Percentiles rank a stretch among this genome's conserved stretches.
Evolutionary conservation across 2,888 invertebrate species (phyloP).

Genomic region (Eudasyphora cyanicolor): DNA sequence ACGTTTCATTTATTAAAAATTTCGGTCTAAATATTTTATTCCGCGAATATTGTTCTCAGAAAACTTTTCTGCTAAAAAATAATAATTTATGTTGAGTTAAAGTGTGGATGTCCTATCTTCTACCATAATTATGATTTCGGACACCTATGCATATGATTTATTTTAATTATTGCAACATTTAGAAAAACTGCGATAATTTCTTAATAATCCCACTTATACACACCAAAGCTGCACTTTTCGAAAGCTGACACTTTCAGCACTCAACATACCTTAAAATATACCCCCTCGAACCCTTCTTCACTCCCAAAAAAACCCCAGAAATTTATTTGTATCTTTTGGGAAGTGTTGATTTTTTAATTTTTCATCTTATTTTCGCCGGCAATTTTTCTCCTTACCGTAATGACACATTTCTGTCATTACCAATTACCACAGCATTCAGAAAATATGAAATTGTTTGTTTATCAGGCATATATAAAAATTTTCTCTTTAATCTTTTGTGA

Average conservation of each 20-base stretch:
- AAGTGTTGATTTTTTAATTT: background rate
- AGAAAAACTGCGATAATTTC: too few species aligned
- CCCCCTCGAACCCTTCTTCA: constrained; percentile 2
- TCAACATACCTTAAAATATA: constrained; percentile 1
- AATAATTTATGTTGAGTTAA: too few species aligned
- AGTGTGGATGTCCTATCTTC: too few species aligned
- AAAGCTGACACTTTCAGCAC: constrained; percentile 7
- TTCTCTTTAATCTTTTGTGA: constrained; percentile 63
- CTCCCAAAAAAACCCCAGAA: background rate
- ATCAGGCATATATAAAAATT: constrained; percentile 23
- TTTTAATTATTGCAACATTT: too few species aligned
- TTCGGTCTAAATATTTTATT: too few species aligned
- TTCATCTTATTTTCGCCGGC: constrained; percentile 23
- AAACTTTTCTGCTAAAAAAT: too few species aligned
- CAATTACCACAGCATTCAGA: constrained; percentile 48
- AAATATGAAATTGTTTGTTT: constrained; percentile 18
- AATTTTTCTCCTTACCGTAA: constrained; percentile 20
- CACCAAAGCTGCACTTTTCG: background rate
- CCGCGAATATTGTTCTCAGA: too few species aligned
- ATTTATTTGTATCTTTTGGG: too few species aligned
- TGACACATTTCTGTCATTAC: constrained; percentile 64
- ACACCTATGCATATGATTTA: too few species aligned
- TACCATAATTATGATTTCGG: too few species aligned
- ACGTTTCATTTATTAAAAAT: too few species aligned
- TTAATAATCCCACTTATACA: too few species aligned